These are phyloP conservation scores for Gymnosoma rotundatum DNA, from an alignment of 2,888 invertebrate species.

Conservation along the genomic window DNA sequence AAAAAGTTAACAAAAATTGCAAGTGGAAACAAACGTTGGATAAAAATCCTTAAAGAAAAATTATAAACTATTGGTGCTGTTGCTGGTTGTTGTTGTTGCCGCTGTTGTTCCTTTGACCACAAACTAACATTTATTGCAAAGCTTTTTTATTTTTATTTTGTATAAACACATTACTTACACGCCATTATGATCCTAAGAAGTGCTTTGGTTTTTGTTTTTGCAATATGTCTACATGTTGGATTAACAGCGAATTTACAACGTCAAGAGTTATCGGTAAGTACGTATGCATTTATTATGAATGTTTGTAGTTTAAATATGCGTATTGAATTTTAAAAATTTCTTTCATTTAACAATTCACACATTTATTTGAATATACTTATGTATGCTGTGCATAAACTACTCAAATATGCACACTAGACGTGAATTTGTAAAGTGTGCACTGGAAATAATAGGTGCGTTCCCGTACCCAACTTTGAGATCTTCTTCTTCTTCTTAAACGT, in stretches of 20 bases:
- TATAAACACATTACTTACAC: conserved; percentile 51
- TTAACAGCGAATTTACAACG: conserved; percentile 71
- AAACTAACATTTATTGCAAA: conserved; percentile 40
- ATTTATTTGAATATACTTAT: conserved; percentile 4
- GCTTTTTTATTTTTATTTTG: not conserved
- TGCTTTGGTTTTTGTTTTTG: conserved; percentile 70
- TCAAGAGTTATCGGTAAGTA: conserved; percentile 76
- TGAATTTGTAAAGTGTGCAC: too few species aligned
- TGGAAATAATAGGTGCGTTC: too few species aligned
- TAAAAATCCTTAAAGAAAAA: conserved; percentile 36
- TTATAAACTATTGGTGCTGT: conserved; percentile 10
- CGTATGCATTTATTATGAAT: conserved; percentile 20
- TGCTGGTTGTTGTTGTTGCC: conserved; percentile 6
- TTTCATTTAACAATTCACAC: conserved; percentile 23
- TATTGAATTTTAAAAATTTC: conserved; percentile 39
- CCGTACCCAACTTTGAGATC: too few species aligned
- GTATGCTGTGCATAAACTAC: not conserved
- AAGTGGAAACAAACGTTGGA: conserved; percentile 38
- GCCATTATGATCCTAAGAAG: conserved; percentile 74
- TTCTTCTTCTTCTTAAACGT: too few species aligned
- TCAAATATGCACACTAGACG: not conserved
- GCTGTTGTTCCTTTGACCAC: conserved; percentile 38
- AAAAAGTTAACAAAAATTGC: conserved; percentile 29
- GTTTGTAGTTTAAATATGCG: conserved; percentile 24
- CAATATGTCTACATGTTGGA: conserved; percentile 71